A percentile compares a stretch with the other conserved stretches of the same genome.
phyloP scores from a whole-genome alignment of 2,113 vertebrate species.

The Otolemur garnettii region DNA sequence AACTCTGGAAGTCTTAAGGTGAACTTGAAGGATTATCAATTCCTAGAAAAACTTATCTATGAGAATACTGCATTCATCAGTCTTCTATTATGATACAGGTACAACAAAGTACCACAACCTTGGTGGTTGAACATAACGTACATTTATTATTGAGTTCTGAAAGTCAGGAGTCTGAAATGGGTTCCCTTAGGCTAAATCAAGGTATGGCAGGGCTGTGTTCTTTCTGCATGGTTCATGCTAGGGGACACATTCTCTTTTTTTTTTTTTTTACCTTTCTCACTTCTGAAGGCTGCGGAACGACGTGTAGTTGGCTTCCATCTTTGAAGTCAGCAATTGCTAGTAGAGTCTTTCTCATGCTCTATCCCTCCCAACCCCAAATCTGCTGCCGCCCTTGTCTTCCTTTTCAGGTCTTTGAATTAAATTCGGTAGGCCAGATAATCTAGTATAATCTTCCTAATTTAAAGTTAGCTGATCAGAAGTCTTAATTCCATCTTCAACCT shows the following conservation, averaged over 20 bases:
- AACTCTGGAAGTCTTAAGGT: background rate
- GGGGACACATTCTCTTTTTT: background rate
- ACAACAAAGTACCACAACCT: background rate
- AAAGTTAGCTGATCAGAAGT: background rate
- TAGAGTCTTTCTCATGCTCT: background rate
- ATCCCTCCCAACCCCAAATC: background rate
- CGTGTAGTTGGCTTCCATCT: background rate
- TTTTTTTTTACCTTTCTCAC: background rate
- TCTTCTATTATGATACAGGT: background rate
- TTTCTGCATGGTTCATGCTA: background rate
- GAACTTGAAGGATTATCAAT: background rate
- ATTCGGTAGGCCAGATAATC: background rate
- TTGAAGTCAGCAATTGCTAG: background rate
- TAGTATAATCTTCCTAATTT: background rate
- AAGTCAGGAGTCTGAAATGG: background rate
- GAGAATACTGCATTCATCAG: background rate
- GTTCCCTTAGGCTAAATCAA: background rate
- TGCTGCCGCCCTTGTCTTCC: background rate
- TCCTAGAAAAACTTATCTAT: background rate
- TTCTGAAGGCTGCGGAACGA: background rate
- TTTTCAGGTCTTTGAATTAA: background rate
- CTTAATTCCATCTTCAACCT: background rate
- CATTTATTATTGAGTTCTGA: background rate
- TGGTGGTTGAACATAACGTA: background rate
- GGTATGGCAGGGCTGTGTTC: background rate